phyloP scores from a whole-genome alignment of 2,888 invertebrate genomes.

The Scaptomyza caliginosa region DNA sequence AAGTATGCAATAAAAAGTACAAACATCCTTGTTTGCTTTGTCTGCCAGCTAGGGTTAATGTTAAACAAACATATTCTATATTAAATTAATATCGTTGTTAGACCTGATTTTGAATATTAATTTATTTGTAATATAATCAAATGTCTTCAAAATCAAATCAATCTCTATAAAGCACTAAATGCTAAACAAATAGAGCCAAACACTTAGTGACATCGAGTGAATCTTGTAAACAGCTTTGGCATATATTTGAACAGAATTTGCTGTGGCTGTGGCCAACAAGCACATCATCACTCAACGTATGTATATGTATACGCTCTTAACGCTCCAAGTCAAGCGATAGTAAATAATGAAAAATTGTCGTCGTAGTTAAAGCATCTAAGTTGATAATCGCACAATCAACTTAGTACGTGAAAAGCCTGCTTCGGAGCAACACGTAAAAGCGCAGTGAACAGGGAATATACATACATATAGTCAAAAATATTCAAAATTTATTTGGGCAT shows the following conservation, averaged over 20 bases:
- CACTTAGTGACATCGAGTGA: constrained; percentile 50
- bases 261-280: constrained; percentile 24
- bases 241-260: constrained; percentile 47
- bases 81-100: no score
- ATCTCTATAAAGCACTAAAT: constrained; percentile 14
- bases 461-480: neutral
- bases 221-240: constrained; percentile 56
- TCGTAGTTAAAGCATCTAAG: constrained; percentile 37
- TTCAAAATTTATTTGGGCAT: neutral
- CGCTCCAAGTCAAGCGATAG: constrained; percentile 31
- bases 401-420: constrained; percentile 47
- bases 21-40: neutral
- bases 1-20: constrained; percentile 17
- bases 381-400: constrained; percentile 64
- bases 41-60: no score
- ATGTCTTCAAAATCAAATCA: neutral
- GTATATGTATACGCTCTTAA: constrained; percentile 7
- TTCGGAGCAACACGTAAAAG: constrained; percentile 28
- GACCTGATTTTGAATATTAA: neutral
- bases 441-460: neutral
- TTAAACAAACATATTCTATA: no score
- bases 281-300: constrained; percentile 1
- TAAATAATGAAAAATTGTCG: constrained; percentile 34
- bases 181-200: constrained; percentile 52
- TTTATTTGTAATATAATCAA: neutral